Evolutionary conservation across 2,888 invertebrate genomes (phyloP), one percentile per base, ranked within the genome.

Genomic region (Parnassius smintheus): DNA sequence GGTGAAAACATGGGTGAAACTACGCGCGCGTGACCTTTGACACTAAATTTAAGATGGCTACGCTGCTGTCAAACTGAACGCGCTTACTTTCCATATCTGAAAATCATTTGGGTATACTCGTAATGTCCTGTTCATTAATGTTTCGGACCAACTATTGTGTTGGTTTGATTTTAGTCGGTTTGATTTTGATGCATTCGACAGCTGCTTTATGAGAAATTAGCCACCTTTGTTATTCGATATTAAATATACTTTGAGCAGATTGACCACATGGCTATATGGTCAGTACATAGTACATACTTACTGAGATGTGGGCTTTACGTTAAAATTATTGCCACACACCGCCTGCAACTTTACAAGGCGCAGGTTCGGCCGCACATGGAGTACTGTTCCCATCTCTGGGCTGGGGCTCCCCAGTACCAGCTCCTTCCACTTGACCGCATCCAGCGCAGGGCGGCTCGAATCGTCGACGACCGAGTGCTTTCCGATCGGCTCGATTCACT

Each of bases 1-100:
- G 78, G 86, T 78, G 87, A 87, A 87, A 89, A 85, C 72, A 78
- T 76, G 56, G 78, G 86, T 78, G 87, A 87, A 87, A 89, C 85
- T 72, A 78, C 76, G 56, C 51, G 80, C 81, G 75, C 77, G 67
- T 80, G 82, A 89, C 85, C 90, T 88, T 75, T 90, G 89, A 84
- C 86, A 84, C 78, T 74, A 72, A 80, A 83, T 77, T 69, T 80
- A 88, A 89, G 80, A 89, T 88, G 88, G 87, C 83, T 71, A 81
- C 74, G 64, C 69, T 75, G 75, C 83, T 86, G 88, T 86, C 88
- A 85, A 84, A 86, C 77, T 80, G 78, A 79, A 49, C 49, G 4
- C 85, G 86, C 81, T 85, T 84, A 85, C 86, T 88, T 88, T 88
- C 85, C 81, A 74, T 86, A 85, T 82, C 83, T 75, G 74, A 70